These are phyloP conservation scores for Trachelus tabidus DNA, from an alignment of 2,888 invertebrate species.

Conservation along the genomic window DNA sequence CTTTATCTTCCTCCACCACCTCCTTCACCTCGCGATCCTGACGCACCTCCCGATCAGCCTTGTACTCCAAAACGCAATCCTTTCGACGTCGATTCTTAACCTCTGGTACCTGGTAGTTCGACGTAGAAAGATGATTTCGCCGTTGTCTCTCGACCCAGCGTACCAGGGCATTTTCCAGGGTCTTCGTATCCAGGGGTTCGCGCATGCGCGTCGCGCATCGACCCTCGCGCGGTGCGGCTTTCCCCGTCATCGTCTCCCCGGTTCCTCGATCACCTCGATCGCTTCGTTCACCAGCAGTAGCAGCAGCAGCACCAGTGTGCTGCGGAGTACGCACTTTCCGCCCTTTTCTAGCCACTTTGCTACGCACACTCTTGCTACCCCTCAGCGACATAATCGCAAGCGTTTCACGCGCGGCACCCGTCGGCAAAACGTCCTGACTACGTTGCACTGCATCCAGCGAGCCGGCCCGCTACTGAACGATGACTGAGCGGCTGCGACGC, in stretches of 20 bases:
- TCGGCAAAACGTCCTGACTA: slow-evolving; percentile 33
- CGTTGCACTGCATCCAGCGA: slow-evolving; percentile 35
- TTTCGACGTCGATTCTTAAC: not conserved
- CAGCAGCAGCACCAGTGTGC: not conserved
- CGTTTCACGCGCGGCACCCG: slow-evolving; percentile 32
- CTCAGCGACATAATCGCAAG: slow-evolving; percentile 25
- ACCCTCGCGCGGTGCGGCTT: slow-evolving; percentile 35
- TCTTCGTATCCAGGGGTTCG: slow-evolving; percentile 34
- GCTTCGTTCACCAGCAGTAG: slow-evolving; percentile 15
- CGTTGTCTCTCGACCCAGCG: slow-evolving; percentile 41
- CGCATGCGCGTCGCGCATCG: slow-evolving; percentile 53
- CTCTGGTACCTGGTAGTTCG: not conserved
- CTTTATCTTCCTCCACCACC: not conserved
- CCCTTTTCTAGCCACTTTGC: slow-evolving; percentile 36
- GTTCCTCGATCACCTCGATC: slow-evolving; percentile 1
- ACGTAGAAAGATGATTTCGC: slow-evolving; percentile 10
- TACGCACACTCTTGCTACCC: slow-evolving; percentile 36
- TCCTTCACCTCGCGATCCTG: not conserved
- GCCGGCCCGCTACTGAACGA: slow-evolving; percentile 60
- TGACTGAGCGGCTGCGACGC: slow-evolving; percentile 64
- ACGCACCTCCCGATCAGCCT: not conserved
- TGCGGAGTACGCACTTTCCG: slow-evolving; percentile 32
- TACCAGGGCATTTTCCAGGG: slow-evolving; percentile 44
- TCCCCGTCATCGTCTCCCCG: slow-evolving; percentile 25
- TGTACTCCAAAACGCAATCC: not conserved